Evolutionary conservation across 2,888 invertebrate species (phyloP).

Genomic region (Notocelia uddmanniana): DNA sequence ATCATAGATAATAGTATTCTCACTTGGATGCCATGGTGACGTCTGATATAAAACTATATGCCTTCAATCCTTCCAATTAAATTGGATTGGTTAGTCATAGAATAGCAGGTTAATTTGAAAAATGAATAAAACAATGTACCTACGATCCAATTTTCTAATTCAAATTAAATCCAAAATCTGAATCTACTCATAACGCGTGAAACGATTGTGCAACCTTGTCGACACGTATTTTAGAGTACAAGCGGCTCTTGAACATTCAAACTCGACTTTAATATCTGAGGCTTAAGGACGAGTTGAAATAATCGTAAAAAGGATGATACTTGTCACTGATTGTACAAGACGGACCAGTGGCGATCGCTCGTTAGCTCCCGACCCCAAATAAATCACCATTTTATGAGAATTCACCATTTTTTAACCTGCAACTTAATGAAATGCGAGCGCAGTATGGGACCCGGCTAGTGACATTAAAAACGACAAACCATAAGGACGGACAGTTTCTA

Average conservation of each 20-base stretch:
- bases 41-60: background rate
- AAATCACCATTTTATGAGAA: constrained; percentile 84
- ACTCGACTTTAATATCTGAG: constrained; percentile 1
- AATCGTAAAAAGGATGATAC: background rate
- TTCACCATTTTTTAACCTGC: constrained; percentile 80
- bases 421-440: constrained; percentile 84
- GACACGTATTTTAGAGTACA: constrained; percentile 8
- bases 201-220: constrained; percentile 42
- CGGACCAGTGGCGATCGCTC: constrained; percentile 75
- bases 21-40: background rate
- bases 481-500: constrained; percentile 83
- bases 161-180: constrained; percentile 34
- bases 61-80: constrained; percentile 8
- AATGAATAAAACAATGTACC: constrained; percentile 32
- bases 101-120: constrained; percentile 13
- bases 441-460: constrained; percentile 84
- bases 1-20: background rate
- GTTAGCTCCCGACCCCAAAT: constrained; percentile 82
- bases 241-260: background rate
- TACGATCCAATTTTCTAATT: constrained; percentile 35
- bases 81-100: background rate
- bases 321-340: constrained; percentile 33
- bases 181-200: constrained; percentile 41
- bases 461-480: constrained; percentile 85
- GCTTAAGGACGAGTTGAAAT: background rate